Base-by-base conservation (phyloP, 2,888 invertebrate genomes). In the Drosophila rellima region DNA sequence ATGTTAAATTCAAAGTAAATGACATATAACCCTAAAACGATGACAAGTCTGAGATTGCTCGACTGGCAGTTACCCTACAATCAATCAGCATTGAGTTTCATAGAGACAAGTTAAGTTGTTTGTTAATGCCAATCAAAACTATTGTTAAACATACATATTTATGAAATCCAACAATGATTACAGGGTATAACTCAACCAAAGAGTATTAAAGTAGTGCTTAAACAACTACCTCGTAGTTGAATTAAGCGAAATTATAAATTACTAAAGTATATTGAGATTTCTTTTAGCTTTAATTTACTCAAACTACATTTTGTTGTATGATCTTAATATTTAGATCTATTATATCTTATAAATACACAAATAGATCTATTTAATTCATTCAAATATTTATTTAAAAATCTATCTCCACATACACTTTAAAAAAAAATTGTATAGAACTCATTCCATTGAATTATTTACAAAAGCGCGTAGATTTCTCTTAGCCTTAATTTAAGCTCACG, bases 21-120 rank as follows among this genome's bases (percentile, higher is more conserved):
- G n/a, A n/a, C n/a, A n/a, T 47, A 50, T 50, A 42, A 50, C 64
- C 50, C 35, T 44, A 44, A 45, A 57, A 59, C 29, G 20, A 55
- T 55, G 54, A 55, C 54, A 55, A 42, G 54, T 55, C 42, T 3
- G 8, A 18, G 31, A 0, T 15, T 15, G 54, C 40, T 31, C 42
- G 42, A n/a, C 20, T 3, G 4, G 2, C 3, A 11, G 10, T 15
- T 55, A 23, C 54, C 54, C 54, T 39, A 23, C 18, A 15, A 13
- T 11, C n/a, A 11, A 18, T 40, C 20, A 20, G 13, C 3, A 8
- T n/a, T 7, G 5, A 13, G 5, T 31, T 13, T 11, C 6, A 31
- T 31, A 11, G 1, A 10, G 6, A 4, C 10, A 11, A 15, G 17
- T 18, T 3, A 3, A 37, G 8, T 17, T 37, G 37, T 10, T 37